A percentile compares a stretch with the other conserved stretches of the same genome.
Conservation (phyloP, 1,140 invertebrate species). For the Prorops nasuta region DNA sequence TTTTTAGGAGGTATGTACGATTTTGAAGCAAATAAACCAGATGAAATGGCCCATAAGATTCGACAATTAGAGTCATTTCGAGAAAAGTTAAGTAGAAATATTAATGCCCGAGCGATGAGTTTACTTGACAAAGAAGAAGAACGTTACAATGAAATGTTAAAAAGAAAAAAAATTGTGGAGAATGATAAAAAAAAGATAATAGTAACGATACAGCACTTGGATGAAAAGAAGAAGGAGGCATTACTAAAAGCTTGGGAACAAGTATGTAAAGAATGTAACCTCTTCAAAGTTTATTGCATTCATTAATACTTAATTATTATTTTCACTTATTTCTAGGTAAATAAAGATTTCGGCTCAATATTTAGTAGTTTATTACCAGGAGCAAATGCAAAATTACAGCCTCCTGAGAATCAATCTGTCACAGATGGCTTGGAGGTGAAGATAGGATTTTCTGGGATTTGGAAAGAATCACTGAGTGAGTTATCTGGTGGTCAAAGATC, state of each 20-base stretch:
- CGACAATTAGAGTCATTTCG: constrained; percentile 65
- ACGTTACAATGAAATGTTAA: constrained; percentile 75
- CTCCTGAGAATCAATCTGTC: constrained; percentile 70
- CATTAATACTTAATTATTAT: constrained; percentile 1
- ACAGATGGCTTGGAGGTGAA: constrained; percentile 89
- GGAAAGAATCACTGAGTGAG: constrained; percentile 96
- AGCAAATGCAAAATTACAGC: constrained; percentile 79
- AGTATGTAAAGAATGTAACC: constrained; percentile 40
- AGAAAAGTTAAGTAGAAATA: constrained; percentile 73
- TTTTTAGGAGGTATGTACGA: constrained; percentile 49
- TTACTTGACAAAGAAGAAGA: constrained; percentile 85
- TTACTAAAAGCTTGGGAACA: constrained; percentile 79
- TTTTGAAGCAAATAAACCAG: constrained; percentile 44
- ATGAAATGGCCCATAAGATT: constrained; percentile 60
- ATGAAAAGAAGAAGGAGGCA: constrained; percentile 84
- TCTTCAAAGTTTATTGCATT: too few species aligned
- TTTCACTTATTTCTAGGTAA: constrained; percentile 56
- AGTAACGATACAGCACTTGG: constrained; percentile 81
- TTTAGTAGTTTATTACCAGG: constrained; percentile 90
- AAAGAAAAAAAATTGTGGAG: constrained; percentile 82
- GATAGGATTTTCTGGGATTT: constrained; percentile 89
- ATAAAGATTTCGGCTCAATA: constrained; percentile 94
- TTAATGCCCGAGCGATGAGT: constrained; percentile 85
- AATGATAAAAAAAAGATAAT: constrained; percentile 81
- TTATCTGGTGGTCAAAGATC: constrained; percentile 96